phyloP scores from a whole-genome alignment of 2,797 vertebrate species.

The Leptodactylus fallax region DNA sequence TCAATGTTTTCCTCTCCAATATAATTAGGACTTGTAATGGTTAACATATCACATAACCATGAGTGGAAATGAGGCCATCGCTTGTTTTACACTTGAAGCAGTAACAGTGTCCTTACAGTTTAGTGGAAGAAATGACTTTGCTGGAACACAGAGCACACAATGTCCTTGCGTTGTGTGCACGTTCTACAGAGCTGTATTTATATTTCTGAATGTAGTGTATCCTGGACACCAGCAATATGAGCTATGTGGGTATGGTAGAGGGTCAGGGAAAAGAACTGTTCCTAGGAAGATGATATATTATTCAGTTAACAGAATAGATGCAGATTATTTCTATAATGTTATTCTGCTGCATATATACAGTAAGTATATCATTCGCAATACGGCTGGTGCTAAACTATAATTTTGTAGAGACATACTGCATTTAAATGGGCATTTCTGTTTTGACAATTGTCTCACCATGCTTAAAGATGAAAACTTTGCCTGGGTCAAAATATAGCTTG shows the following conservation, averaged over 20 bases:
- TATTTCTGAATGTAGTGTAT: constrained; percentile 23
- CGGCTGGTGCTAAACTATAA: no score
- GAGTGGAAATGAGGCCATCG: constrained; percentile 5
- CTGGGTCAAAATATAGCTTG: no score
- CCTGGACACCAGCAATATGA: constrained; percentile 29
- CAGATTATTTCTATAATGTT: neutral
- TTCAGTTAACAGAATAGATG: neutral
- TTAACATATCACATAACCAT: constrained; percentile 8
- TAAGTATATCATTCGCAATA: neutral
- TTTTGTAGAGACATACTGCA: neutral
- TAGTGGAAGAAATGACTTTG: constrained; percentile 1
- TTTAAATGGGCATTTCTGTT: neutral
- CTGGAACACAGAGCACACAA: constrained; percentile 35
- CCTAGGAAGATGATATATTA: neutral
- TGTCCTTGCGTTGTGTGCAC: constrained; percentile 33
- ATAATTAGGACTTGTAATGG: neutral
- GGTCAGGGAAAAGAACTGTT: neutral
- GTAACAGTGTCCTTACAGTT: constrained; percentile 18
- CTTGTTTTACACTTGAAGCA: neutral
- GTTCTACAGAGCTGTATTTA: constrained; percentile 34
- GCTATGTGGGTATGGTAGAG: neutral
- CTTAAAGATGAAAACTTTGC: no score
- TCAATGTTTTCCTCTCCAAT: neutral
- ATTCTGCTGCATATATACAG: neutral
- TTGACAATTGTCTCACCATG: neutral